phyloP scores from a whole-genome alignment of 2,797 vertebrate genomes.

The Dromococcyx pavoninus region DNA sequence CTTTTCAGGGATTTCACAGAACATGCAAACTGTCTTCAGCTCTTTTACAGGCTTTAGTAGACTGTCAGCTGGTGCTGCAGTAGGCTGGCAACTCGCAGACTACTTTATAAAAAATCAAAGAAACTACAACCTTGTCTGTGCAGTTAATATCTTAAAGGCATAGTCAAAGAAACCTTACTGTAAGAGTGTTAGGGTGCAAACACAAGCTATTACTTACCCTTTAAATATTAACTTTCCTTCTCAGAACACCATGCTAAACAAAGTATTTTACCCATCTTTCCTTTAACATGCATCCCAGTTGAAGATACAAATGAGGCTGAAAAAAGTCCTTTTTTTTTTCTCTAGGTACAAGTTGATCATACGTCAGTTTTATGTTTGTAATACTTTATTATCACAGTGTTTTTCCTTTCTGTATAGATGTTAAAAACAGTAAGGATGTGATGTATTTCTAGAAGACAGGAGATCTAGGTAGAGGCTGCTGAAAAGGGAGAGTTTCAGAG shows the following conservation, averaged over 20 bases:
- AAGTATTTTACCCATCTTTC: background rate
- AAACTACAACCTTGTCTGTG: background rate
- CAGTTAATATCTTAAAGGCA: background rate
- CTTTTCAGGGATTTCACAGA: background rate
- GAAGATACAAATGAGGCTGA: background rate
- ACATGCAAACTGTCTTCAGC: background rate
- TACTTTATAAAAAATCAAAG: background rate
- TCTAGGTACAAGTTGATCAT: background rate
- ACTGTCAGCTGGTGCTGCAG: slow-evolving; percentile 1
- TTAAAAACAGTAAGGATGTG: background rate
- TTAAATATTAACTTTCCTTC: background rate
- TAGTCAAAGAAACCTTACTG: background rate
- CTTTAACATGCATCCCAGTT: background rate
- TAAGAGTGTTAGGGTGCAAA: background rate
- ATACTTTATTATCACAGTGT: background rate
- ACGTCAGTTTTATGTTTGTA: background rate
- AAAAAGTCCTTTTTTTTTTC: background rate
- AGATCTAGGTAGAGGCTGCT: background rate
- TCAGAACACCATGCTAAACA: background rate
- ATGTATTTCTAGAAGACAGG: background rate
- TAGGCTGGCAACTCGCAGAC: background rate
- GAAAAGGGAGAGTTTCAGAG: background rate
- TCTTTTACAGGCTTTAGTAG: slow-evolving; percentile 1
- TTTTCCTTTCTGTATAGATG: background rate
- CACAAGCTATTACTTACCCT: background rate